Evolutionary conservation across 2,888 invertebrate species (phyloP), one percentile per base, ranked within the genome.

Genomic region (Drosophila nigricruria): DNA sequence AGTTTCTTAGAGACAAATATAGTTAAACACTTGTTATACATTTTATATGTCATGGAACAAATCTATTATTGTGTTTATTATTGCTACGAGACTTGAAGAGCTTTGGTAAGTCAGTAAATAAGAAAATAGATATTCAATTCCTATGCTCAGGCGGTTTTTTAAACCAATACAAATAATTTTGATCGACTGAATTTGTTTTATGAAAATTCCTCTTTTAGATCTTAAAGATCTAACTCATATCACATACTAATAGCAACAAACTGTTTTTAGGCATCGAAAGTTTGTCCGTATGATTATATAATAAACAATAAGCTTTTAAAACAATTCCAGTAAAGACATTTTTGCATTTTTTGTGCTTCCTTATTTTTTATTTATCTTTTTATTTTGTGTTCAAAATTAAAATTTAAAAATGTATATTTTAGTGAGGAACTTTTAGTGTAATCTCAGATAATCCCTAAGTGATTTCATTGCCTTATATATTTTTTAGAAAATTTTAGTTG

Each of bases 1-100:
- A 54, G 14, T 20, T 49, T 45, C 53, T 14, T 36, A 40, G 30
- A 32, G 12, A 9, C 3, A 58, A 75, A 61, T 74, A 70, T 59
- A 66, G 6, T 36, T 42, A 38, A 57, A 27, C 20, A 63, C n/a
- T 70, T 78, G 53, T 45, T 59, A 43, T 20, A 8, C 20, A 58
- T 62, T 62, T 47, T 5, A 25, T 42, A 36, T 43, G 2, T n/a
- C 32, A 57, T 20, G 1, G 12, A 14, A 27, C 6, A 30, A 25
- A 25, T 6, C 25, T 45, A 9, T 45, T 6, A 14, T 43, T 2
- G 2, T 36, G 16, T 16, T 16, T 16, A 16, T 36, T 38, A n/a
- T n/a, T 38, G 6, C n/a, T n/a, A 38, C 3, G 0, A 38, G 16
- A n/a, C 36, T 38, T 8, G 3, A 25, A 23, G 2, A 14, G 5